Conservation (phyloP, 2,797 vertebrate genomes). For the Masticophis lateralis region DNA sequence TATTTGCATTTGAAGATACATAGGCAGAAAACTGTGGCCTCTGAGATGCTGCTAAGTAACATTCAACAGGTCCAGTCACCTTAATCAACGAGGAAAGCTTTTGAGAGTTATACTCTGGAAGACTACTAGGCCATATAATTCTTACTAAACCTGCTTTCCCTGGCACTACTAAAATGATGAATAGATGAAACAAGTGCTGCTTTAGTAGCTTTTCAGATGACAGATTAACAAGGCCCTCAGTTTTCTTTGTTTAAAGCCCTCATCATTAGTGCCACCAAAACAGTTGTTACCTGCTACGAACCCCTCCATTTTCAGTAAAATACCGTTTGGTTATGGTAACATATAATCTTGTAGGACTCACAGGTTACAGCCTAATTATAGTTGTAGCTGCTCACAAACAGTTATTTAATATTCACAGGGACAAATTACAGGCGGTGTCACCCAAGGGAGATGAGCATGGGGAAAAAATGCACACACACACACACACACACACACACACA, state of each 20-base stretch:
- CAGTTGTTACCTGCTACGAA: not conserved
- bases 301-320: not conserved
- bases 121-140: not conserved
- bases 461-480: not conserved
- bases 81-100: not conserved
- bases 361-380: conserved; percentile 6
- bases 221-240: rapidly evolving
- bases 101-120: not conserved
- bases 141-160: not conserved
- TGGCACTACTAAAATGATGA: not conserved
- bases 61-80: not conserved
- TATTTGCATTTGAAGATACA: not conserved
- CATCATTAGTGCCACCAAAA: not conserved
- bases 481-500: not conserved
- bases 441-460: not conserved
- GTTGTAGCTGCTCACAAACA: not conserved
- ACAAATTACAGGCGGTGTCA: not conserved
- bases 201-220: not conserved
- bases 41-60: not conserved
- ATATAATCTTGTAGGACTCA: not conserved
- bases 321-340: not conserved
- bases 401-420: not conserved
- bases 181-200: not conserved
- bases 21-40: not conserved
- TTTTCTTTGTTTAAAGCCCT: not conserved